Evolutionary conservation across 2,797 vertebrate genomes (phyloP).

Genomic region (Dicrostonyx torquatus): DNA sequence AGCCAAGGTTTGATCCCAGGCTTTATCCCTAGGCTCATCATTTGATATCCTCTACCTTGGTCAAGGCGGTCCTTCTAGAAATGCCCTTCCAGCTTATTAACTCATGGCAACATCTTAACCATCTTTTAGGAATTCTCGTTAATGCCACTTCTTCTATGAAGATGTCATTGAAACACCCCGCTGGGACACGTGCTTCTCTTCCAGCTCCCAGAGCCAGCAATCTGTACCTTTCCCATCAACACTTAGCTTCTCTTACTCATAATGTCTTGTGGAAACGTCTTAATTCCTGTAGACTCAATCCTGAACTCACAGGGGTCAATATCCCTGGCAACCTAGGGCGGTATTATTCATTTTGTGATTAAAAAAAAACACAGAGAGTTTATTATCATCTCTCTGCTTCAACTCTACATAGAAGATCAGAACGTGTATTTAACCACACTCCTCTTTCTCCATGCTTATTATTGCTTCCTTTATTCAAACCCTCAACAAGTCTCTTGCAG

Average conservation of each 20-base stretch:
- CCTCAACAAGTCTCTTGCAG: neutral
- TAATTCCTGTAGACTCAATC: conserved; percentile 1
- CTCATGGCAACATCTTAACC: neutral
- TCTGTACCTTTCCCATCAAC: neutral
- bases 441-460: neutral
- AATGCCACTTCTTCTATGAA: neutral
- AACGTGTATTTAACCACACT: neutral
- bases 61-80: neutral
- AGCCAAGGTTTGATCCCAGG: neutral
- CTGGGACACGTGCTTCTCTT: neutral
- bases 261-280: neutral
- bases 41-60: neutral
- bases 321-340: neutral
- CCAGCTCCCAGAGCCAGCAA: neutral
- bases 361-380: neutral
- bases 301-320: neutral
- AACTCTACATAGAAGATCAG: neutral
- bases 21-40: neutral
- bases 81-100: neutral
- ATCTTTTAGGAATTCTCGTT: neutral
- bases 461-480: neutral
- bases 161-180: neutral
- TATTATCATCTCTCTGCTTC: neutral
- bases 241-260: neutral
- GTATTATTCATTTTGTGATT: neutral